Evolutionary conservation across 1,140 invertebrate species (phyloP), one percentile per base, ranked within the genome.

Genomic region (Pachypeltis micranthus): DNA sequence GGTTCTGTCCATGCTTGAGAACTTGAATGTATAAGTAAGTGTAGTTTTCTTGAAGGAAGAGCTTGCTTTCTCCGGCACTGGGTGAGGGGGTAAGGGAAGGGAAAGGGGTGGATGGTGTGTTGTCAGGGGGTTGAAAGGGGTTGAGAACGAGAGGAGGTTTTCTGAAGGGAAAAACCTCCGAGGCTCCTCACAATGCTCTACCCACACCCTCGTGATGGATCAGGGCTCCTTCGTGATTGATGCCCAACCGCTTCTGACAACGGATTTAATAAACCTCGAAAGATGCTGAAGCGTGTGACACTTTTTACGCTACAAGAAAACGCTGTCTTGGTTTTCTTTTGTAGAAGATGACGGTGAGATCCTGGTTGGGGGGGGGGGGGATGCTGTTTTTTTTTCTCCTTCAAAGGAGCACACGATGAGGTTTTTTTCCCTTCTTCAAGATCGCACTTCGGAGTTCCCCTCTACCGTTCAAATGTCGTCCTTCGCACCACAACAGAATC

Each of bases 11-110:
- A 72, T 70, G 72, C 71, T 72, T 70, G 71, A 72, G 77, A 76
- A 77, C 75, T 75, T 75, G 74, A 77, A 77, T 78, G 76, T 74
- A 77, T 77, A 77, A 78, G 76, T 77, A 68, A 68, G 65, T 62
- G 65, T 61, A 64, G 63, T 59, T 67, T 66, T 67, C 63, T 65
- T 65, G 24, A 47, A 44, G 47, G 51, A 25, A 34, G 26, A 63
- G 16, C 31, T 7, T 10, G 31, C 7, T 16, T 39, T 39, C 31
- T 39, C 7, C 7, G 23, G 47, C 7, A 16, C 47, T 7, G 10
- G 12, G 21, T 51, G 34, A n/a, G 47, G 23, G 47, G 47, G 47
- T 14, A 21, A 51, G 47, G 47, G 12, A 21, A 21, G 44, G 25
- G 34, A 28, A 26, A 19, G 14, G 44, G 27, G 19, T 29, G 24